Conservation (phyloP, 2,888 invertebrate genomes). For the Anoncus sp. region DNA sequence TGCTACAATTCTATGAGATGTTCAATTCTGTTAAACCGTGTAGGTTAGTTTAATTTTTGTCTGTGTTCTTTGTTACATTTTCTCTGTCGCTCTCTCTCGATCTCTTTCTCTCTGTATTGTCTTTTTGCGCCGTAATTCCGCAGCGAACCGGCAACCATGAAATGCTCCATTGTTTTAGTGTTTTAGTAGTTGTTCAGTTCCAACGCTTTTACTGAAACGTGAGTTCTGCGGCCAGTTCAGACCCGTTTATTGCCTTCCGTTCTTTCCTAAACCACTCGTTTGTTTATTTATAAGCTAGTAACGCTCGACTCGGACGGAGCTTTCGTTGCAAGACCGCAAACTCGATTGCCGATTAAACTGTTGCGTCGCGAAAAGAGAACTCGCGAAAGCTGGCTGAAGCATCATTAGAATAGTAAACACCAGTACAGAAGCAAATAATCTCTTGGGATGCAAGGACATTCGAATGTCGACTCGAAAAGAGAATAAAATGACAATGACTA, state of each 20-base stretch:
- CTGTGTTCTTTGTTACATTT: constrained; percentile 67
- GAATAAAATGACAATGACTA: background rate
- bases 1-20: too few relatives aligned
- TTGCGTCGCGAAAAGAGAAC: constrained; percentile 3
- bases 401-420: constrained; percentile 4
- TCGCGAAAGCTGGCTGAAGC: constrained; percentile 10
- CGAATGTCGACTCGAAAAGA: background rate
- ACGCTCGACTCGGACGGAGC: constrained; percentile 4
- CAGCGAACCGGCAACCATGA: constrained; percentile 35
- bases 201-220: constrained; percentile 77
- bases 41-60: constrained; percentile 32
- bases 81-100: constrained; percentile 57
- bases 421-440: background rate
- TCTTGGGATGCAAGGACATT: background rate
- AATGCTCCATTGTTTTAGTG: constrained; percentile 78
- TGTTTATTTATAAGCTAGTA: constrained; percentile 70
- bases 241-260: constrained; percentile 75
- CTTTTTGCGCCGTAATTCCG: too few relatives aligned
- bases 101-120: constrained; percentile 27
- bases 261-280: constrained; percentile 71
- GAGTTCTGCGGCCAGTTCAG: constrained; percentile 72
- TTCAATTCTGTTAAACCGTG: background rate
- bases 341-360: constrained; percentile 17
- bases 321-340: constrained; percentile 19
- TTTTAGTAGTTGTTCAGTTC: too few relatives aligned